phyloP scores from a whole-genome alignment of 2,888 invertebrate species.

The Diadegma fenestrale region DNA sequence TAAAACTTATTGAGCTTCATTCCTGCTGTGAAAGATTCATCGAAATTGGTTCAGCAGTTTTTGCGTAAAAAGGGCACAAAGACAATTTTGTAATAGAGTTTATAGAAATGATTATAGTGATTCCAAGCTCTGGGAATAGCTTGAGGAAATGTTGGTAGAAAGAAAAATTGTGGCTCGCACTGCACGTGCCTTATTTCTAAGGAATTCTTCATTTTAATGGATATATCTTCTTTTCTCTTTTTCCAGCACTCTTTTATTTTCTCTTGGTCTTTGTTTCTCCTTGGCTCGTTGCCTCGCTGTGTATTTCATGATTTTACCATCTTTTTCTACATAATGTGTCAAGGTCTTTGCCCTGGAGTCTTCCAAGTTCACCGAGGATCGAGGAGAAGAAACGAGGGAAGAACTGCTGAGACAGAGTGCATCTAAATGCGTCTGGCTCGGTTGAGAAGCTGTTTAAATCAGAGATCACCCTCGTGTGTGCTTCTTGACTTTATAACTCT shows the following conservation, averaged over 20 bases:
- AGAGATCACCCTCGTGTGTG: conserved; percentile 54
- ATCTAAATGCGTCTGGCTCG: conserved; percentile 62
- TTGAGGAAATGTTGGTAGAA: neutral
- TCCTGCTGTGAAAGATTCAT: too few relatives aligned
- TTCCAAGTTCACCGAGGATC: conserved; percentile 62
- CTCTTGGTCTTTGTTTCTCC: neutral
- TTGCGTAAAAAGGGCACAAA: too few relatives aligned
- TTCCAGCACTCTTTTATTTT: neutral
- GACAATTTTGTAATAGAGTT: too few relatives aligned
- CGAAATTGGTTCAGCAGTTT: too few relatives aligned
- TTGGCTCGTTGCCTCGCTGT: conserved; percentile 4
- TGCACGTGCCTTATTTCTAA: neutral
- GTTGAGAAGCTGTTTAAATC: conserved; percentile 52
- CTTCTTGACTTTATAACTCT: conserved; percentile 32
- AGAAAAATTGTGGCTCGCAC: neutral
- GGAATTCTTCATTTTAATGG: neutral
- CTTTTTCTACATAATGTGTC: conserved; percentile 49
- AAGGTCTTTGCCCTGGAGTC: conserved; percentile 66
- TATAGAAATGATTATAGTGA: neutral
- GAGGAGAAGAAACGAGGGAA: conserved; percentile 26
- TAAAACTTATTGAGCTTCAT: too few relatives aligned
- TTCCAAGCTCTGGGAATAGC: neutral
- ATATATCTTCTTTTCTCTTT: conserved; percentile 3
- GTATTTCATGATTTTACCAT: conserved; percentile 20
- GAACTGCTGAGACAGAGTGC: conserved; percentile 24